A percentile compares a stretch with the other conserved stretches of the same genome.
phyloP scores from a whole-genome alignment of 2,888 invertebrate species.

The Netelia virgata region DNA sequence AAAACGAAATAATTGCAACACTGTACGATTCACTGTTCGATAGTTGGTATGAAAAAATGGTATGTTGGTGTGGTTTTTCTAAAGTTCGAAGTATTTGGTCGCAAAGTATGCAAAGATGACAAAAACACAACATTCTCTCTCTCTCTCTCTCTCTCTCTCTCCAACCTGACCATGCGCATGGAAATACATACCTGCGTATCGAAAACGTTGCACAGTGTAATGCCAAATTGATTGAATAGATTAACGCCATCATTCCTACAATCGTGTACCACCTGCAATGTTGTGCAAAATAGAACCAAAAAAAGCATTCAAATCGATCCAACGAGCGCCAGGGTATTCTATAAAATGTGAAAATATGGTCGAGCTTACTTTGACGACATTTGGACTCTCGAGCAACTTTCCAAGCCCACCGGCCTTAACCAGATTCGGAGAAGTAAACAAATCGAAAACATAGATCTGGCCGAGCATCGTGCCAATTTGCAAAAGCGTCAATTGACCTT shows the following conservation, averaged over 20 bases:
- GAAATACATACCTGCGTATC: conserved; percentile 91
- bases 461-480: conserved; percentile 94
- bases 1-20: too few species aligned
- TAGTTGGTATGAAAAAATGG: too few species aligned
- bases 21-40: too few species aligned
- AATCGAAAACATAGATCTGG: conserved; percentile 94
- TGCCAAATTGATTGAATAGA: conserved; percentile 94
- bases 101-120: conserved; percentile 4
- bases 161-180: neutral
- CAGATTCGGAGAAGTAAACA: conserved; percentile 93
- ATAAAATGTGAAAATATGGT: too few species aligned
- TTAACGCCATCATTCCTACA: conserved; percentile 96
- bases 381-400: conserved; percentile 91
- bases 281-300: too few species aligned
- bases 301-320: too few species aligned
- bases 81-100: neutral
- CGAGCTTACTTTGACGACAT: conserved; percentile 90
- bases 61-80: too few species aligned
- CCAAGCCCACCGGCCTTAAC: conserved; percentile 92
- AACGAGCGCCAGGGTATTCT: neutral
- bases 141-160: too few species aligned
- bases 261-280: conserved; percentile 92
- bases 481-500: conserved; percentile 94
- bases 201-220: conserved; percentile 93
- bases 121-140: conserved; percentile 11